Evolutionary conservation across 2,888 invertebrate species (phyloP).

Genomic region (Harmothoe impar): DNA sequence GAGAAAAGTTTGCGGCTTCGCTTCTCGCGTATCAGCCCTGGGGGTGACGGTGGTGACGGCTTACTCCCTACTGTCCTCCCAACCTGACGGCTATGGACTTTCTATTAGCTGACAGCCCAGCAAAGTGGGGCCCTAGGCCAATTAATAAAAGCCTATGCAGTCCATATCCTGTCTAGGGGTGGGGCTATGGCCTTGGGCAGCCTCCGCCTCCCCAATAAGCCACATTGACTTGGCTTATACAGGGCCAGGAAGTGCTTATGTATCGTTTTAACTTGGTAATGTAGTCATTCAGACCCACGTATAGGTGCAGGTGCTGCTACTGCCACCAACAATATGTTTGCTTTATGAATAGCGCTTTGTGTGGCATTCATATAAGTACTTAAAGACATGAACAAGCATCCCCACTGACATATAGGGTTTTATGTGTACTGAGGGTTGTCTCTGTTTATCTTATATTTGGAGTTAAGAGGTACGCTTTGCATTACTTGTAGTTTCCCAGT

Average conservation of each 20-base stretch:
- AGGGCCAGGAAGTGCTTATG: background rate
- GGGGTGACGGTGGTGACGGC: slow-evolving; percentile 12
- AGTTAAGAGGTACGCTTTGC: no score
- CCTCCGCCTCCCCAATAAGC: background rate
- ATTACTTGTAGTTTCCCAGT: no score
- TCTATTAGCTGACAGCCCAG: slow-evolving; percentile 24
- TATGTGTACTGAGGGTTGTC: no score
- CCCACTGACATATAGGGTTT: no score
- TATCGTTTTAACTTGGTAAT: no score
- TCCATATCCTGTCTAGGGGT: background rate
- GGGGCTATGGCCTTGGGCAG: background rate
- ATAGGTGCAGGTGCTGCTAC: no score
- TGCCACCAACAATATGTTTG: no score
- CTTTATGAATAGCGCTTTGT: no score
- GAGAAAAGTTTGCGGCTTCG: background rate
- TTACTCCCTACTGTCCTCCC: background rate
- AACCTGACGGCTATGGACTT: slow-evolving; percentile 25
- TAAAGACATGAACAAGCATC: no score
- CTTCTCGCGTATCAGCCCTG: background rate
- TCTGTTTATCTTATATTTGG: no score
- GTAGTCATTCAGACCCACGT: no score
- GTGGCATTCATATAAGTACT: no score
- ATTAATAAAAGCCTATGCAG: slow-evolving; percentile 31
- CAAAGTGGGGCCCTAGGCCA: slow-evolving; percentile 28
- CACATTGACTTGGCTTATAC: slow-evolving; percentile 5